Evolutionary conservation across 1,140 invertebrate species (phyloP).

Genomic region (Ceratosolen solmsi): DNA sequence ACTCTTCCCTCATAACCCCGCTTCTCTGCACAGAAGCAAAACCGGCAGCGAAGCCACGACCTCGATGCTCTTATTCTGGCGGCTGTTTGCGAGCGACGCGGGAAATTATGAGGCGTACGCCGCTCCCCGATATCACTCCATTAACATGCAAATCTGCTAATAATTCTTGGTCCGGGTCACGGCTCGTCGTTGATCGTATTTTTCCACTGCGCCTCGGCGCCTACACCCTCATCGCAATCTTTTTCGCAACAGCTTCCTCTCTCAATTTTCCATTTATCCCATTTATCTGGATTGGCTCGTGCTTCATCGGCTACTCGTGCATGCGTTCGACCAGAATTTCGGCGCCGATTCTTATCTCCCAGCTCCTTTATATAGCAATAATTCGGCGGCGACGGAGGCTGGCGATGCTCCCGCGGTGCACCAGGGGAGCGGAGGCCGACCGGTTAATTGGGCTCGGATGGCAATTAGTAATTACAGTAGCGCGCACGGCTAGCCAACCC

Average conservation of each 20-base stretch:
- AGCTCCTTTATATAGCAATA: conserved; percentile 2
- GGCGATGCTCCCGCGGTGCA: neutral
- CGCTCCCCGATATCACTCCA: conserved; percentile 59
- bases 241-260: conserved; percentile 39
- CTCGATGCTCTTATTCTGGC: conserved; percentile 36
- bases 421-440: neutral
- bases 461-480: conserved; percentile 52
- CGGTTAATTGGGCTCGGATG: conserved; percentile 42
- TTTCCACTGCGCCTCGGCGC: neutral
- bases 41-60: conserved; percentile 1
- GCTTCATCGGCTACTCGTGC: neutral
- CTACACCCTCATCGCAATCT: neutral
- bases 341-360: conserved; percentile 55
- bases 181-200: conserved; percentile 59
- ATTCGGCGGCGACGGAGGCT: neutral
- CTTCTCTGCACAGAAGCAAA: conserved; percentile 1
- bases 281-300: too few relatives aligned
- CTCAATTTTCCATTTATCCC: neutral
- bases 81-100: neutral
- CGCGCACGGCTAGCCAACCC: conserved; percentile 20
- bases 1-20: neutral
- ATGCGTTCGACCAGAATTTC: conserved; percentile 24
- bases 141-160: conserved; percentile 73
- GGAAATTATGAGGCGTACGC: conserved; percentile 67
- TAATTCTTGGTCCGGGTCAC: conserved; percentile 66